These are phyloP conservation scores for Bucorvus abyssinicus DNA, from an alignment of 2,797 vertebrate species.

Conservation along the genomic window DNA sequence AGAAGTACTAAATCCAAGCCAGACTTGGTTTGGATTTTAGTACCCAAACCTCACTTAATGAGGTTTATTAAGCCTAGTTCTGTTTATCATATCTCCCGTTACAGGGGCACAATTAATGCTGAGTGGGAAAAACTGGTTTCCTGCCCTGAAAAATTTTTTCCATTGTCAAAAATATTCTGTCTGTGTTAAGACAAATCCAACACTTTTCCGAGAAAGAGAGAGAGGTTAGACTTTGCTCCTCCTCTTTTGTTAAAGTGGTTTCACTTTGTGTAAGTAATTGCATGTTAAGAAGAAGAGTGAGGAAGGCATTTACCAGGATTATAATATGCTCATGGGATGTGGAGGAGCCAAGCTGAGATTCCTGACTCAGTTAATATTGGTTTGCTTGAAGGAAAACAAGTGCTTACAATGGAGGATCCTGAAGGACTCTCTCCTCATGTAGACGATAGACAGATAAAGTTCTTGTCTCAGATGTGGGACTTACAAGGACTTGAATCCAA, in stretches of 20 bases:
- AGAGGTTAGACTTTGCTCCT: fast-evolving
- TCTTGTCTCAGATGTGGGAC: background rate
- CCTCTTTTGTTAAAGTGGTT: background rate
- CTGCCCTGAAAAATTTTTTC: background rate
- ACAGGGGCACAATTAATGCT: background rate
- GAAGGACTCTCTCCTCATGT: background rate
- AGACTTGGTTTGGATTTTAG: background rate
- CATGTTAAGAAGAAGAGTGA: background rate
- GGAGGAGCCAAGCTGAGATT: background rate
- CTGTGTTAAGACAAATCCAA: background rate
- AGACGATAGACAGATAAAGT: background rate
- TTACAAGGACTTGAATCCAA: background rate
- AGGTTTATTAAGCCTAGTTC: background rate
- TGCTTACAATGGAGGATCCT: background rate
- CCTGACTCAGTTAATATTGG: background rate
- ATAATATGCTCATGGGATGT: background rate
- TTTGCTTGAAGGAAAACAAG: background rate
- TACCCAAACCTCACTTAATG: background rate
- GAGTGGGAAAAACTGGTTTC: background rate
- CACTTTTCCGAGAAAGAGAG: background rate
- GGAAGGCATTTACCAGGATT: background rate
- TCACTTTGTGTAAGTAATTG: background rate
- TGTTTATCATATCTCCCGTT: background rate
- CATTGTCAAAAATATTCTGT: background rate
- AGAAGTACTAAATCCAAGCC: background rate